phyloP scores from a whole-genome alignment of 30 jellyfish, hydroid and myxozoan genomes.

The Chironex yamaguchii region DNA sequence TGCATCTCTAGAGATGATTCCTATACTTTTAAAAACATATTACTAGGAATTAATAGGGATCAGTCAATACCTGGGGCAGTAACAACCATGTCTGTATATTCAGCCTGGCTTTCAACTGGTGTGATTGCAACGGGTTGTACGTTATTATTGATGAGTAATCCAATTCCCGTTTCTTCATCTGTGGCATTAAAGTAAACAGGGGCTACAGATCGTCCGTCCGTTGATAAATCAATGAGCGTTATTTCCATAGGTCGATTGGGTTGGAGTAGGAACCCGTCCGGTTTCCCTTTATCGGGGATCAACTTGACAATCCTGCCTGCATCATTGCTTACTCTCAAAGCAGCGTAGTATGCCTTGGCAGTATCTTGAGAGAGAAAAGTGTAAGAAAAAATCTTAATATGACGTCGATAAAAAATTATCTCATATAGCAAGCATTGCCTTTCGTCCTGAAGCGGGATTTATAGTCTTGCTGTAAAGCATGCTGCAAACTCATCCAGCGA shows the following conservation, averaged over 20 bases:
- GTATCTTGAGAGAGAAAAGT: slow-evolving; percentile 50
- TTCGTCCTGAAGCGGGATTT: no score
- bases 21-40: no score
- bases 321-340: slow-evolving; percentile 84
- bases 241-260: slow-evolving; percentile 84
- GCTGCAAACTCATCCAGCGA: no score
- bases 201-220: slow-evolving; percentile 96
- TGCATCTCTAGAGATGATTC: no score
- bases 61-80: slow-evolving; percentile 94
- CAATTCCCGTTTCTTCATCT: slow-evolving; percentile 89
- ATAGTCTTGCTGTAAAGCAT: no score
- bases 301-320: slow-evolving; percentile 79
- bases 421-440: no score
- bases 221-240: slow-evolving; percentile 88
- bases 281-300: slow-evolving; percentile 90
- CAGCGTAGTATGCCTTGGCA: slow-evolving; percentile 89
- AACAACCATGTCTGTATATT: slow-evolving; percentile 85
- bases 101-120: slow-evolving; percentile 87
- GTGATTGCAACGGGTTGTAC: slow-evolving; percentile 70
- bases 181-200: slow-evolving; percentile 85
- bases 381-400: no score
- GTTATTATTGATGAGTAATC: slow-evolving; percentile 81
- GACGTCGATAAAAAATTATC: no score
- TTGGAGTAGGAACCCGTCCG: slow-evolving; percentile 87
- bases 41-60: no score